Conservation (phyloP, 2,888 invertebrate species). For the Drosophila affinis region DNA sequence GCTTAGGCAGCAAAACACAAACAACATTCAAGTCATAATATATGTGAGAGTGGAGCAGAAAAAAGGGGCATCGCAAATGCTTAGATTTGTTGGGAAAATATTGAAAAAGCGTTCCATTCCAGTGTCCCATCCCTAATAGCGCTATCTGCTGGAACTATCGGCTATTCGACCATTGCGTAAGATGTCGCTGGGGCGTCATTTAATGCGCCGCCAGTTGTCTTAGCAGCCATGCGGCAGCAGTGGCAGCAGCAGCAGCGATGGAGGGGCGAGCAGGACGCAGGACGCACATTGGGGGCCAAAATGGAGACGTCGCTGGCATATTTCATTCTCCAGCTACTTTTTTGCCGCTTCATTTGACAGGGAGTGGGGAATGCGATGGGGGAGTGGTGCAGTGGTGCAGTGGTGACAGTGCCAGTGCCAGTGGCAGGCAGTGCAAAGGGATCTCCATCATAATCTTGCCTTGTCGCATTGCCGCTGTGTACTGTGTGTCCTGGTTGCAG, state of each 20-base stretch:
- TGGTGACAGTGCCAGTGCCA: no score
- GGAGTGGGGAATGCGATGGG: conserved; percentile 48
- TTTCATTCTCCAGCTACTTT: conserved; percentile 80
- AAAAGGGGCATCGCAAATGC: no score
- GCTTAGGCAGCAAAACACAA: no score
- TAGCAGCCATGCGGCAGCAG: conserved; percentile 40
- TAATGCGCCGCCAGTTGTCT: conserved; percentile 79
- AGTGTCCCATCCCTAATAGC: background rate
- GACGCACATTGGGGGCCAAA: conserved; percentile 6
- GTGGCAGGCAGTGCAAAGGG: conserved; percentile 24
- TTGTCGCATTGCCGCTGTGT: conserved; percentile 17
- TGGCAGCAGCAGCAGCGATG: background rate
- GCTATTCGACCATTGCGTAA: conserved; percentile 72
- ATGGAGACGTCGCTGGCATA: conserved; percentile 77
- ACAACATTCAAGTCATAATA: no score
- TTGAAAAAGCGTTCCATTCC: no score
- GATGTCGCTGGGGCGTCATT: conserved; percentile 82
- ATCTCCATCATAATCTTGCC: conserved; percentile 72
- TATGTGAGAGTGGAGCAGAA: no score
- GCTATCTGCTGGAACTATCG: conserved; percentile 22
- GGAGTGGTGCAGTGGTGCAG: background rate
- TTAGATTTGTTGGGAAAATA: no score
- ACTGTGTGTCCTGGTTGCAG: conserved; percentile 10
- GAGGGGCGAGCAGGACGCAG: background rate
- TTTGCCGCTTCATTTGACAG: conserved; percentile 83